Evolutionary conservation across 2,113 vertebrate species (phyloP).

Genomic region (Rattus rattus): DNA sequence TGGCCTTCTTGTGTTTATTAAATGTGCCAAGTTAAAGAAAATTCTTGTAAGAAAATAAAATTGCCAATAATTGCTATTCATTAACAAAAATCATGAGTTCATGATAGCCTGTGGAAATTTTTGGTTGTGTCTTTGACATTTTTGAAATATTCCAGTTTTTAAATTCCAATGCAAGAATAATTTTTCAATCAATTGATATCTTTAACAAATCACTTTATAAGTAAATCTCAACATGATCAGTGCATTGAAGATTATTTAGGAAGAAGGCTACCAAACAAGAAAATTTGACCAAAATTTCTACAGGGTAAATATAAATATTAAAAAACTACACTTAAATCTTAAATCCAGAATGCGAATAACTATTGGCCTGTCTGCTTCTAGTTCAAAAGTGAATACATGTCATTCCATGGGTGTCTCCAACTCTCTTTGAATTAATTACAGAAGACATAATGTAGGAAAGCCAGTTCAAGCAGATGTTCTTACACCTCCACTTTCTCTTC

Average conservation of each 20-base stretch:
- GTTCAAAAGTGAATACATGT: neutral
- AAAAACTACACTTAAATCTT: neutral
- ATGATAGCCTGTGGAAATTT: neutral
- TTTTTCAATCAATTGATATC: neutral
- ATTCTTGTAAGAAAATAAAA: conserved; percentile 30
- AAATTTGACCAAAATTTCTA: conserved; percentile 12
- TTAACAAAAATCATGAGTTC: conserved; percentile 29
- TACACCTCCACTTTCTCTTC: neutral
- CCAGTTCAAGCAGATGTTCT: conserved; percentile 15
- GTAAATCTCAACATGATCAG: neutral
- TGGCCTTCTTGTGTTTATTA: conserved; percentile 23
- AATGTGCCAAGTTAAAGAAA: conserved; percentile 17
- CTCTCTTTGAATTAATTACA: conserved; percentile 29
- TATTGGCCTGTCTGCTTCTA: neutral
- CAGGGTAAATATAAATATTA: neutral
- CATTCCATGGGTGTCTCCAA: neutral
- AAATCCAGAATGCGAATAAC: conserved; percentile 9
- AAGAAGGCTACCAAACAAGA: conserved; percentile 2
- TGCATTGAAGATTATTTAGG: conserved; percentile 6
- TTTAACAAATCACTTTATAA: conserved; percentile 28
- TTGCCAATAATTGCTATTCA: neutral
- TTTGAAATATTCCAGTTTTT: conserved; percentile 54
- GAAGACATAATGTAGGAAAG: conserved; percentile 4
- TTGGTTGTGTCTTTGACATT: neutral
- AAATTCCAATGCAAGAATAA: neutral